phyloP scores from a whole-genome alignment of 2,888 invertebrate species.

The Amaurobius ferox region DNA sequence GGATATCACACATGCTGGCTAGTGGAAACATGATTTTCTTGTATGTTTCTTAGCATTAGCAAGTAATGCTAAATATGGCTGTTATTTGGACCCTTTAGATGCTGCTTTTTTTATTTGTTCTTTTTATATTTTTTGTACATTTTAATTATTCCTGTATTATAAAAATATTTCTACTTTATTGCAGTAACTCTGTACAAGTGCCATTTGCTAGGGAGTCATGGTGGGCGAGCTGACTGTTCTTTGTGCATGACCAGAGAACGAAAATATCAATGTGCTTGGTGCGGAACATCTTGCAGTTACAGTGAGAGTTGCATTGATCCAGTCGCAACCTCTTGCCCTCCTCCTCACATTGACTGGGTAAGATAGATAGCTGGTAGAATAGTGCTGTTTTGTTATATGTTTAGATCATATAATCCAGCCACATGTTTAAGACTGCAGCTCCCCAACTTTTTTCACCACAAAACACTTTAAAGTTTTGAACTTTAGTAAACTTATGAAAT shows the following conservation, averaged over 20 bases:
- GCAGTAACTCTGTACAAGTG: slow-evolving; percentile 95
- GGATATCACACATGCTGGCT: too few relatives aligned
- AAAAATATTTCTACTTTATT: too few relatives aligned
- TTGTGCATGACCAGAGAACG: slow-evolving; percentile 91
- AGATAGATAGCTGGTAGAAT: too few relatives aligned
- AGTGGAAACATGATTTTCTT: too few relatives aligned
- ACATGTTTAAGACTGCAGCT: too few relatives aligned
- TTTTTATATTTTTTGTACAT: neutral
- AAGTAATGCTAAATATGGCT: too few relatives aligned
- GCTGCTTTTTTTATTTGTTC: neutral
- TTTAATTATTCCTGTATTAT: neutral
- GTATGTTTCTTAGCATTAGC: too few relatives aligned
- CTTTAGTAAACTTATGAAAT: too few relatives aligned
- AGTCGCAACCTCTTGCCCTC: slow-evolving; percentile 90
- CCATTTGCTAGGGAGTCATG: slow-evolving; percentile 93
- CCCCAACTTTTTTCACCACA: too few relatives aligned
- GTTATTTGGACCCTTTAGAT: neutral
- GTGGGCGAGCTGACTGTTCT: slow-evolving; percentile 96
- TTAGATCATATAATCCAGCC: too few relatives aligned
- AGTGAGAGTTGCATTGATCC: slow-evolving; percentile 89
- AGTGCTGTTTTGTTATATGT: too few relatives aligned
- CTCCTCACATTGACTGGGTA: slow-evolving; percentile 92
- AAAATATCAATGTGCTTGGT: slow-evolving; percentile 97
- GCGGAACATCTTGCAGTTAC: slow-evolving; percentile 91
- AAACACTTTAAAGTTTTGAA: too few relatives aligned